Conservation (phyloP, 2,888 invertebrate species). For the Drosophila prostipennis region DNA sequence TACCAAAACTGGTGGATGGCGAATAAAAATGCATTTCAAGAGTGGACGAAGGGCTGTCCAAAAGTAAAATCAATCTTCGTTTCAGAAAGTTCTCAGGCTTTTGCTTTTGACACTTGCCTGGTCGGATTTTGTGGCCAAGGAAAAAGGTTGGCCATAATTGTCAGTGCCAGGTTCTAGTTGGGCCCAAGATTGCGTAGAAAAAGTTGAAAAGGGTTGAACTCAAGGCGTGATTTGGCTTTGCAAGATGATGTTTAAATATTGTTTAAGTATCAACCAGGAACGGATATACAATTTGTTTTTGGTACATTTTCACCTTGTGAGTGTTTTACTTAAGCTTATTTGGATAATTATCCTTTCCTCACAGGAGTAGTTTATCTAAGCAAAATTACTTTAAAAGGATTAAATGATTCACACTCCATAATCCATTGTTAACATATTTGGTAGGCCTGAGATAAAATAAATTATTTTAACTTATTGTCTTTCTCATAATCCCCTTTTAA, state of each 20-base stretch:
- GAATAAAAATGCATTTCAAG: constrained; percentile 63
- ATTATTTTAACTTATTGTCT: too few species aligned
- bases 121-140: constrained; percentile 8
- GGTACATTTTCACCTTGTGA: too few species aligned
- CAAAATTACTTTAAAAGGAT: too few species aligned
- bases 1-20: constrained; percentile 29
- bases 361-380: too few species aligned
- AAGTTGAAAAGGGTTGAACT: not conserved
- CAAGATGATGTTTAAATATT: not conserved
- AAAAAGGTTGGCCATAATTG: constrained; percentile 19
- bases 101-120: constrained; percentile 7
- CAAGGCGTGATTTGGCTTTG: not conserved
- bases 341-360: too few species aligned
- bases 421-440: too few species aligned
- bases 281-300: too few species aligned
- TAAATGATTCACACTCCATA: too few species aligned
- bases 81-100: constrained; percentile 37
- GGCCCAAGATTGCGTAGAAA: not conserved
- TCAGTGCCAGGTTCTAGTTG: not conserved
- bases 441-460: too few species aligned
- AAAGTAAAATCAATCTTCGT: constrained; percentile 77
- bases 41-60: constrained; percentile 59
- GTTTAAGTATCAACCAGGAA: too few species aligned
- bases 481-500: too few species aligned
- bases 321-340: too few species aligned